These are phyloP conservation scores for Etheostoma nigrum DNA, from an alignment of 2,797 vertebrate genomes.

Conservation along the genomic window DNA sequence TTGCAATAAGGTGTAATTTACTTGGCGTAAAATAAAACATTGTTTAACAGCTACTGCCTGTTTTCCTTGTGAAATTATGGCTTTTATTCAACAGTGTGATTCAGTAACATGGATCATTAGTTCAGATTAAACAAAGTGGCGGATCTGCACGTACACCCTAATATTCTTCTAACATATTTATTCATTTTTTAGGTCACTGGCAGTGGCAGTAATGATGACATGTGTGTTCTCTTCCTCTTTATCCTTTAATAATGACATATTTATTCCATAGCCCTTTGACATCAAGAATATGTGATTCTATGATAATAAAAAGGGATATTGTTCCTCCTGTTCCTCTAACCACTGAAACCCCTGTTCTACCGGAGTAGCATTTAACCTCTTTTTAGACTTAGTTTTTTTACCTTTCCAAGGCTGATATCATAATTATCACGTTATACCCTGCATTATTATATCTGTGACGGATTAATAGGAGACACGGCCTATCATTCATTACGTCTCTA, in stretches of 20 bases:
- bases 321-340: not conserved
- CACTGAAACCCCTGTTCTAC: not conserved
- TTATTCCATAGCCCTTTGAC: not conserved
- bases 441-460: slow-evolving; percentile 19
- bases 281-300: not conserved
- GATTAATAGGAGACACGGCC: slow-evolving; percentile 41
- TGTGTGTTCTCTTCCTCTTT: not conserved
- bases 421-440: not conserved
- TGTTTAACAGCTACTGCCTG: not conserved
- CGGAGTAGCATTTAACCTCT: not conserved
- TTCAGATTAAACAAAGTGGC: slow-evolving; percentile 15
- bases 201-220: not conserved
- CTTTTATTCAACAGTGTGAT: slow-evolving; percentile 26
- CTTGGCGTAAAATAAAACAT: slow-evolving; percentile 4
- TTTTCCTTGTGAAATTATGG: slow-evolving; percentile 12
- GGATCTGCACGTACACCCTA: not conserved
- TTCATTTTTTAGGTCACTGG: slow-evolving; percentile 4
- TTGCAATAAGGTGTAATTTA: slow-evolving; percentile 5
- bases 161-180: slow-evolving; percentile 17
- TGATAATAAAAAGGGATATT: not conserved
- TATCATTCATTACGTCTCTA: slow-evolving; percentile 6
- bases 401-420: slow-evolving; percentile 12
- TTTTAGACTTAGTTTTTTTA: slow-evolving; percentile 13
- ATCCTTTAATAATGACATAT: not conserved
- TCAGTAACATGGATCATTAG: slow-evolving; percentile 31